Base-by-base conservation (phyloP, 2,113 vertebrate genomes). In the Stigmatopora argus region DNA sequence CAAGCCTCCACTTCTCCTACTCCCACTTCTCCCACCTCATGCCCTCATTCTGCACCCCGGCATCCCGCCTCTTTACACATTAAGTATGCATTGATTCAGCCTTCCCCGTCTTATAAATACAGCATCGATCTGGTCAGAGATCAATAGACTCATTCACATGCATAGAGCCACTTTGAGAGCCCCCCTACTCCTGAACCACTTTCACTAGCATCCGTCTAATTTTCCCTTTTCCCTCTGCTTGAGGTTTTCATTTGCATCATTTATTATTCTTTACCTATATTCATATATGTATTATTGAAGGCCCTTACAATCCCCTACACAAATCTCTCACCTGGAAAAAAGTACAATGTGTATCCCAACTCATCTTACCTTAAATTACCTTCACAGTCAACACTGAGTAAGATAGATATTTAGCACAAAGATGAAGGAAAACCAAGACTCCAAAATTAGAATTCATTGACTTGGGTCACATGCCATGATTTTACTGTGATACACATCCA, bases 61-160 rank as follows among this genome's bases (percentile, higher is more conserved):
- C 79, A 82, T 77, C 83, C 79, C 78, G 71, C 82, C 85, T 83
- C 83, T 66, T 80, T 72, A 47, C 56, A 79, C 89, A 91, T 90
- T 92, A 90, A 87, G 91, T 82, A 90, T 89, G 91, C 90, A 85
- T 91, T 86, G 73, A 88, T 89, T 91, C 76, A 87, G 86, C 91
- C 78, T 85, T 86, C 88, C 86, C 78, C 83, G 84, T 73, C 91
- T 87, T 90, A 85, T 90, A 91, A 90, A 94, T 90, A 92, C 92
- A 75, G 85, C 66, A 96, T 96, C 84, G 93, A 96, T 93, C 87
- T 8, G 60, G 59, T 52, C 60, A 6, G 1, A 66, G 89, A 92
- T 90, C 83, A 84, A 92, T 90, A 83, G 68, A 84, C 93, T 96
- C 93, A 95, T 97, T 96, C 89, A 91, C 90, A 96, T 97, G 91